Conservation (phyloP, 2,113 vertebrate species). For the Charadrius vociferus region DNA sequence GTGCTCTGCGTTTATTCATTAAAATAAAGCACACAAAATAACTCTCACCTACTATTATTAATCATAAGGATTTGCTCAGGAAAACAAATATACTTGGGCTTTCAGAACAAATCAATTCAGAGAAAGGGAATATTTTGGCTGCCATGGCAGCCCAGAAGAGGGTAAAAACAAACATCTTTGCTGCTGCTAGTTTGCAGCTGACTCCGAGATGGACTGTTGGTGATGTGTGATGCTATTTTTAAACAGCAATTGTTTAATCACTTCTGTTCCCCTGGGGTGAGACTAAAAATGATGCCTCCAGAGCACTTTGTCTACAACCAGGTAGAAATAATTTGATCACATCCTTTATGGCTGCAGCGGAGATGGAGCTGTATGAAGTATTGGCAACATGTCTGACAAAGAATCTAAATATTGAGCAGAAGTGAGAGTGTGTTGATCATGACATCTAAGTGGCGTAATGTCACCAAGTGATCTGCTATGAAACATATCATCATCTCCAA, state of each 20-base stretch:
- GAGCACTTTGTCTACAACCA: constrained; percentile 36
- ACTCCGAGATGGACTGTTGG: not conserved
- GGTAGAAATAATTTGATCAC: constrained; percentile 51
- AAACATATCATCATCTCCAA: not conserved
- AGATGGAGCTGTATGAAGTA: not conserved
- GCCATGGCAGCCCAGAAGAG: constrained; percentile 38
- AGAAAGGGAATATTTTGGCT: constrained; percentile 48
- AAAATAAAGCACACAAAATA: constrained; percentile 57
- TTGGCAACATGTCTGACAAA: not conserved
- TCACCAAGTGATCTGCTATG: not conserved
- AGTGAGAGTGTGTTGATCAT: not conserved
- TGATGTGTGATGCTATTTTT: constrained; percentile 61
- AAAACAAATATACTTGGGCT: constrained; percentile 49
- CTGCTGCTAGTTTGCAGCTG: constrained; percentile 21
- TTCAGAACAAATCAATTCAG: constrained; percentile 54
- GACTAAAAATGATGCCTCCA: constrained; percentile 37
- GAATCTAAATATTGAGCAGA: constrained; percentile 23
- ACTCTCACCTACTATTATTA: constrained; percentile 45
- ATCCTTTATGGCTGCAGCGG: not conserved
- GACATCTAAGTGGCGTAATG: not conserved
- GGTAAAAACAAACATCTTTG: constrained; percentile 50
- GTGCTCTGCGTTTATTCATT: constrained; percentile 25
- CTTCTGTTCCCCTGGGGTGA: constrained; percentile 45
- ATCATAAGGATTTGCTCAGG: constrained; percentile 38
- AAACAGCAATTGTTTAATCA: constrained; percentile 61